Percentiles rank a stretch among this genome's conserved stretches.
These are phyloP conservation scores for Thecophora atra DNA, from an alignment of 2,888 invertebrate species.

Conservation along the genomic window DNA sequence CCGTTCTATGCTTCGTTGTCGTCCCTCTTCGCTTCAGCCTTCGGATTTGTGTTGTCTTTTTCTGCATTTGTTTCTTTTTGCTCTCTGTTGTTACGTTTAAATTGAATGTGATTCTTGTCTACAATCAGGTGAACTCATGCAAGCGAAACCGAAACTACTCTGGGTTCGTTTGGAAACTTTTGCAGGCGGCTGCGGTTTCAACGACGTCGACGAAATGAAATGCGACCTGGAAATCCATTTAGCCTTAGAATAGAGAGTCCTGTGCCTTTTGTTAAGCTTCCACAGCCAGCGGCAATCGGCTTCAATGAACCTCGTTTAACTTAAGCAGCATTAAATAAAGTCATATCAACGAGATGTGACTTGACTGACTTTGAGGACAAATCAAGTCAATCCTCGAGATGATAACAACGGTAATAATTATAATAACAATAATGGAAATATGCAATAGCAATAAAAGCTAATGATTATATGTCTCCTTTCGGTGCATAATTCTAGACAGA, in stretches of 20 bases:
- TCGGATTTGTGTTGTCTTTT: too few relatives aligned
- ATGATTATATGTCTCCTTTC: too few relatives aligned
- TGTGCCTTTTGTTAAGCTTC: neutral
- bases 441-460: too few relatives aligned
- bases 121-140: slow-evolving; percentile 5
- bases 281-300: neutral
- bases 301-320: neutral
- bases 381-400: neutral
- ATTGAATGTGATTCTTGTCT: slow-evolving; percentile 8
- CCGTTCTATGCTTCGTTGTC: too few relatives aligned
- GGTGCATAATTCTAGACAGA: too few relatives aligned
- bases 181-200: neutral
- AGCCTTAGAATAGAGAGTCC: neutral
- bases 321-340: neutral
- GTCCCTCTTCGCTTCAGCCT: too few relatives aligned
- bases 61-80: neutral
- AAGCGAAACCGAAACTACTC: neutral
- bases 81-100: neutral
- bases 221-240: slow-evolving; percentile 6
- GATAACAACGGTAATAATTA: neutral
- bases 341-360: neutral
- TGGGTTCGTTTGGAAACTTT: neutral
- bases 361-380: neutral
- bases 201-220: neutral
- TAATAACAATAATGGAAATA: neutral